Evolutionary conservation across 2,113 vertebrate genomes (phyloP).

Genomic region (Callopanchax toddi): DNA sequence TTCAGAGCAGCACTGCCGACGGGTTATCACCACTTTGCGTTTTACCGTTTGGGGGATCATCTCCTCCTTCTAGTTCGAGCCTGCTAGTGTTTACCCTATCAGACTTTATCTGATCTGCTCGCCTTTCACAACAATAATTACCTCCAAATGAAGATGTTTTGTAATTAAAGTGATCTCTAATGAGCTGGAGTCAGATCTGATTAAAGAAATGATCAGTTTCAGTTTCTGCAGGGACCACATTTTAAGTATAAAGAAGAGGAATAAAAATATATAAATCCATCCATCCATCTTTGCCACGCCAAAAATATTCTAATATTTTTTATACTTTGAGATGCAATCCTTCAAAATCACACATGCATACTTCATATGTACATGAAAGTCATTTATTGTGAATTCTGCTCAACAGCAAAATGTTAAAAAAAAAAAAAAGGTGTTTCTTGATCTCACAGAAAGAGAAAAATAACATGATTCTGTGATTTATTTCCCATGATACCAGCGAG

Average conservation of each 20-base stretch:
- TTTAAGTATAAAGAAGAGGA: neutral
- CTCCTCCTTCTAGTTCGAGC: slow-evolving; percentile 6
- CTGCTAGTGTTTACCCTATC: slow-evolving; percentile 11
- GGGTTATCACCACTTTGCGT: slow-evolving; percentile 23
- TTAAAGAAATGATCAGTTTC: slow-evolving; percentile 19
- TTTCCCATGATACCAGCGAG: slow-evolving; percentile 44
- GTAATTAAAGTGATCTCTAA: slow-evolving; percentile 11
- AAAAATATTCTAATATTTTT: neutral
- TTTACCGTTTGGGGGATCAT: slow-evolving; percentile 4
- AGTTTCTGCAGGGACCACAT: neutral
- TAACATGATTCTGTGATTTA: slow-evolving; percentile 35
- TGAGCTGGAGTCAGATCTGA: slow-evolving; percentile 19
- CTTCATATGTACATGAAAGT: neutral
- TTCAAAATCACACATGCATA: neutral
- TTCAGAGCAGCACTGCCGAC: slow-evolving; percentile 11
- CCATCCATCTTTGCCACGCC: neutral
- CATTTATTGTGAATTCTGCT: slow-evolving; percentile 14
- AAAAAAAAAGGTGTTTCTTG: slow-evolving; percentile 15
- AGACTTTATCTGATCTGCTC: slow-evolving; percentile 14
- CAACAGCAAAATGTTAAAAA: slow-evolving; percentile 15
- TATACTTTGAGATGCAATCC: neutral
- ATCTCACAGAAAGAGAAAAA: slow-evolving; percentile 39
- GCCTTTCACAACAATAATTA: neutral
- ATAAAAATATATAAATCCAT: no score
- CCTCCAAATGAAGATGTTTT: slow-evolving; percentile 20